Conservation (phyloP, 2,888 invertebrate genomes). For the Sphaerophoria rueppellii region DNA sequence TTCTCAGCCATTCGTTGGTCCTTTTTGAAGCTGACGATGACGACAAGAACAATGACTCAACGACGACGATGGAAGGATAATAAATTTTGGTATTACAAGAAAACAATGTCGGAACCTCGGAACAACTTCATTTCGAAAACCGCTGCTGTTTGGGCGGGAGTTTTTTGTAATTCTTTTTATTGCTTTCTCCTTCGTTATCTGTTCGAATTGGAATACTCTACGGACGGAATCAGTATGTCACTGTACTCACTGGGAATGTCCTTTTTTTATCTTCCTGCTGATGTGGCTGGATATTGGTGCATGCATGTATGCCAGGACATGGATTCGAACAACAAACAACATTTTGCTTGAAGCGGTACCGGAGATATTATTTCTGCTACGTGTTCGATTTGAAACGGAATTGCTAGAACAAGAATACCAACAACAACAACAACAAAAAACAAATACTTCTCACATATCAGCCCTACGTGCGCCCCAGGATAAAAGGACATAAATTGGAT, state of each 20-base stretch:
- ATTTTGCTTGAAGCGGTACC: slow-evolving; percentile 24
- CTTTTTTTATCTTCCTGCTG: slow-evolving; percentile 38
- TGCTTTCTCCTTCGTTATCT: slow-evolving; percentile 68
- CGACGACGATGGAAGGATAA: slow-evolving; percentile 31
- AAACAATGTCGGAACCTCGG: slow-evolving; percentile 57
- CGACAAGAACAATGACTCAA: background rate
- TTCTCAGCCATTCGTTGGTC: background rate
- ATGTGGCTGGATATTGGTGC: background rate
- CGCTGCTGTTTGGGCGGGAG: slow-evolving; percentile 17
- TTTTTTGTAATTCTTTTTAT: slow-evolving; percentile 44
- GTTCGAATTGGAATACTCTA: slow-evolving; percentile 41
- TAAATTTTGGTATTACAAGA: slow-evolving; percentile 64
- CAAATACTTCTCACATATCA: slow-evolving; percentile 32
- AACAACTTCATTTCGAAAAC: slow-evolving; percentile 63
- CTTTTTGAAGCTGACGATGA: background rate
- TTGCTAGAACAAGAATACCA: background rate
- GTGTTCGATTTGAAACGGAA: slow-evolving; percentile 56
- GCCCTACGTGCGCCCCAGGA: slow-evolving; percentile 28
- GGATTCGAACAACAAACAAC: slow-evolving; percentile 48
- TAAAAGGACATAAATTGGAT: slow-evolving; percentile 68
- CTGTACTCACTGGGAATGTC: slow-evolving; percentile 45
- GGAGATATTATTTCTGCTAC: slow-evolving; percentile 65
- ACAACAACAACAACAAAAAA: slow-evolving; percentile 15
- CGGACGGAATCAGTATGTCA: slow-evolving; percentile 69
- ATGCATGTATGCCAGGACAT: slow-evolving; percentile 11